Base-by-base conservation (phyloP, 2,113 vertebrate species). In the Eurystomus gularis region DNA sequence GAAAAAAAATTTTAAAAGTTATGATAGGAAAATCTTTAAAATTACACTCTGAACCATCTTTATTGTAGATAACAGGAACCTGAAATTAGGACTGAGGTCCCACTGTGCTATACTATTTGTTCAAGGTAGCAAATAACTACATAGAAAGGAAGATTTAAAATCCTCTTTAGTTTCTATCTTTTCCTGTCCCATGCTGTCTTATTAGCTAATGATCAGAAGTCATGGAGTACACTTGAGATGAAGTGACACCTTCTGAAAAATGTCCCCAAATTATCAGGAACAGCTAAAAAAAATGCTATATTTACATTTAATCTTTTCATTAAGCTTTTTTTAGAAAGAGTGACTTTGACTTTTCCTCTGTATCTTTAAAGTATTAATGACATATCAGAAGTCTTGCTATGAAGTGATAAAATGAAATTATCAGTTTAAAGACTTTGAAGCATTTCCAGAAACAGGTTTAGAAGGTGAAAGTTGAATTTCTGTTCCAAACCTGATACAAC, bases 371-470 rank as follows among this genome's bases (percentile, higher is more conserved):
- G 18, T 54, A 29, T 40, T 92, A 85, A 88, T 69, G 55, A 55
- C 20, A 12, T 80, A 73, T 81, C 19, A 49, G 23, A 72, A 69
- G 10, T 58, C 48, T 76, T 87, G 49, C 48, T 94, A 70, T 81
- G 44, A 92, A 80, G 17, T 70, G 76, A 85, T 85, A 83, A 88
- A 86, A 86, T 46, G 17, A 75, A 87, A 7, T 72, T 87, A 46
- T 19, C 24, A 24, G 28, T 70, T 97, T 69, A 62, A 93, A 71
- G 71, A 51, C 31, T 91, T 88, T 66, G 44, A 92, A 89, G 10
- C 40, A 62, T 85, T 93, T 88, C 60, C 42, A 83, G 60, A 94
- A 94, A 76, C 58, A 78, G 33, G 48, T 69, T 89, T 86, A 68
- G 55, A 83, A 88, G 44, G 18, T 90, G 31, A 90, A 86, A 57